Evolutionary conservation across 1,140 invertebrate genomes (phyloP), one percentile per base, ranked within the genome.

Genomic region (Anoplophora glabripennis): DNA sequence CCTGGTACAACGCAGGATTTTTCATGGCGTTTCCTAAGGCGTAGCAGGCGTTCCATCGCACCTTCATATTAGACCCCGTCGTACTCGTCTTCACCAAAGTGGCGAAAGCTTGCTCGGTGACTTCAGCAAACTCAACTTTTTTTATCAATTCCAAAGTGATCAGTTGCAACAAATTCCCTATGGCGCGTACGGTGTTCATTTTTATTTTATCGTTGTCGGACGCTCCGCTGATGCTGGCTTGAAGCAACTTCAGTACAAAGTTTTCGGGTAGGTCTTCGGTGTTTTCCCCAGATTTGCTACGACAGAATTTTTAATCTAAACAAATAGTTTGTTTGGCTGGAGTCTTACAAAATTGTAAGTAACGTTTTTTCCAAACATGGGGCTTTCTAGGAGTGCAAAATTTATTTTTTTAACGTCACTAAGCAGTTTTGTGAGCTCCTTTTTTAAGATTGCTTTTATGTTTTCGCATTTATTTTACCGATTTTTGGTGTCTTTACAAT

Each of bases 31-130:
- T 90, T 15, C 90, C 89, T 10, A 93, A 73, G 11, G 92, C 91
- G 75, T 93, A 89, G 72, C 92, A 94, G 8, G 92, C 88, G 77
- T 94, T 96, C 92, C 93, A 96, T 44, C 90, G 66, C 66, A 86
- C 89, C 77, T 93, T 94, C 83, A 92, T 89, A 67, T 89, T 87
- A 46, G 81, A 84, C 36, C 86, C 86, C 28, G 80, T 79, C 1
- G 77, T 82, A 15, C 86, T 81, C 70, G 84, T 88, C 62, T 85
- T 83, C 48, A 89, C 76, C 15, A 94, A 76, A 47, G 83, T 81
- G 55, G 79, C 74, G 53, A 89, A 80, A 10, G 81, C 83, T 7
- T 73, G 65, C 53, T 80, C 77, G 55, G 82, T 76, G 35, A 83
- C 74, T n/a, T 70, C 66, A 58, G 76, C 78, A 47, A 83, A 77